Evolutionary conservation across 2,797 vertebrate genomes (phyloP), one percentile per base, ranked within the genome.

Genomic region (Myripristis murdjan): DNA sequence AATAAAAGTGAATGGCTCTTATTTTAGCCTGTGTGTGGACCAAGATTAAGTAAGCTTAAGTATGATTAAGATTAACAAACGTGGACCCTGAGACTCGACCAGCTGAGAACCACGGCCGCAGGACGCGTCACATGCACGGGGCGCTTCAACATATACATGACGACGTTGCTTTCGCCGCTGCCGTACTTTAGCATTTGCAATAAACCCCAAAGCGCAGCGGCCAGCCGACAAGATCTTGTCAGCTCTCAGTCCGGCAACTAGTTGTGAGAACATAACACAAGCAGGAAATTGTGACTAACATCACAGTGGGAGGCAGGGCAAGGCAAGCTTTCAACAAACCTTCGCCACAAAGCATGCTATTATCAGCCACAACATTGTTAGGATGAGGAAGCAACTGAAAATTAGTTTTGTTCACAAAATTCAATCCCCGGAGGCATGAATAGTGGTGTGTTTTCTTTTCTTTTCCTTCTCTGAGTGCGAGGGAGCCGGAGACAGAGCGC

Each of bases 291-390:
- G 28, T 8, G n/a, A 18, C 43, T 20, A 62, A 2, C 52, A 57
- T 52, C 52, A 33, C 24, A 58, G 63, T 58, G 68, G 69, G 41
- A 67, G 70, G 82, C n/a, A 51, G 4, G 10, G n/a, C 16, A 49
- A 16, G 37, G n/a, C 70, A 68, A 75, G 75, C 72, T 53, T 68
- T 69, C 44, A 22, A 64, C 73, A 75, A 67, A 73, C 78, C 53
- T 44, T n/a, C 68, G 79, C 59, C 59, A 64, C 62, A 68, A 12
- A 63, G 63, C 79, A 87, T 87, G 69, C 79, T 56, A 15, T 61
- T 18, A 54, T 55, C 39, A 79, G 72, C 64, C 69, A 59, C 22
- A 35, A 7, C 10, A 7, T 33, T 24, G 31, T 37, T 43, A 41
- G 58, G 26, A 16, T 53, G 26, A 11, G 15, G 51, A 31, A n/a